These are phyloP conservation scores for Odontocerum albicorne DNA, from an alignment of 2,888 invertebrate species.

Conservation along the genomic window DNA sequence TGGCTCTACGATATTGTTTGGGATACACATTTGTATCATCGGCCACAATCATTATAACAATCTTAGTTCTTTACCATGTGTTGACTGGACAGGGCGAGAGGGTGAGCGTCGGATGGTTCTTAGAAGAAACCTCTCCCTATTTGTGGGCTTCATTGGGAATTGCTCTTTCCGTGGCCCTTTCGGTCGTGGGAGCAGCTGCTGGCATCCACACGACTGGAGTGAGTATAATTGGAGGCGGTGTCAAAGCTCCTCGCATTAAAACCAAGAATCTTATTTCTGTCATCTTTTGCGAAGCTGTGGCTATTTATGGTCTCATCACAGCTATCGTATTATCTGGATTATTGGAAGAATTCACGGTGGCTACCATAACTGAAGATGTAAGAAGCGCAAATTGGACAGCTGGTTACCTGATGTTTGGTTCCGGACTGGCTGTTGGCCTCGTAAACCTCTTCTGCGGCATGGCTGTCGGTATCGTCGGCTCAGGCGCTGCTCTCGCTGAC, in stretches of 20 bases:
- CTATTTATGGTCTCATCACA: slow-evolving; percentile 98
- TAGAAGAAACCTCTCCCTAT: slow-evolving; percentile 87
- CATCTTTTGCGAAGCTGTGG: slow-evolving; percentile 99
- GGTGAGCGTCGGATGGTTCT: slow-evolving; percentile 89
- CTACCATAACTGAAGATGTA: slow-evolving; percentile 46
- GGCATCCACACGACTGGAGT: slow-evolving; percentile 97
- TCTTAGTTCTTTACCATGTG: slow-evolving; percentile 65
- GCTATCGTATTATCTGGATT: slow-evolving; percentile 94
- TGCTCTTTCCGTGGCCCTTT: slow-evolving; percentile 89
- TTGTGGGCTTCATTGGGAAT: slow-evolving; percentile 97
- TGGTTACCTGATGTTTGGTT: slow-evolving; percentile 95
- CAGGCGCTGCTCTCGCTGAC: slow-evolving; percentile 96
- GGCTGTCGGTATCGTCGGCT: slow-evolving; percentile 97
- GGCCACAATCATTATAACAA: slow-evolving; percentile 44
- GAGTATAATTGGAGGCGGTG: slow-evolving; percentile 96
- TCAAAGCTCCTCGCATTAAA: slow-evolving; percentile 97
- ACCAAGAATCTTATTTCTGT: slow-evolving; percentile 99
- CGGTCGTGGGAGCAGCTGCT: slow-evolving; percentile 97
- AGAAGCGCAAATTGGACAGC: slow-evolving; percentile 74
- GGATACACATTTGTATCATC: slow-evolving; percentile 22
- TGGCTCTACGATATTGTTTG: slow-evolving; percentile 26
- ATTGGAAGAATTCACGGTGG: slow-evolving; percentile 63
- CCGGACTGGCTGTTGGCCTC: slow-evolving; percentile 92
- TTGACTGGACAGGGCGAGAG: slow-evolving; percentile 85
- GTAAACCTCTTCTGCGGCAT: slow-evolving; percentile 94